Percentiles rank a stretch among this genome's conserved stretches.
These are phyloP conservation scores for Trissonchulus sp. DNA, from an alignment of 2,888 invertebrate species.

Conservation along the genomic window DNA sequence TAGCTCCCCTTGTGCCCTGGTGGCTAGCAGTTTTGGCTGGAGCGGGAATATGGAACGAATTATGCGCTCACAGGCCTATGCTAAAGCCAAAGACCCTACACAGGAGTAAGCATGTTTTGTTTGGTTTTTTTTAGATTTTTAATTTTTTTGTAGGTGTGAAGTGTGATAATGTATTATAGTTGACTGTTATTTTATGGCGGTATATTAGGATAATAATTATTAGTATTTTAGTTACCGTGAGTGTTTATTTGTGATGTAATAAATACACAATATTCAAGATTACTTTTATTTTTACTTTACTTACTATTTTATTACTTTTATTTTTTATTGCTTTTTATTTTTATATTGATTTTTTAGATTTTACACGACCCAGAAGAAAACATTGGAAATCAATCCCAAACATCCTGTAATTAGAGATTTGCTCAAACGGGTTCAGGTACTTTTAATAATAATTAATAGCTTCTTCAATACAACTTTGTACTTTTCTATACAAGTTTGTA, in stretches of 20 bases:
- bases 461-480: too few relatives aligned
- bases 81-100: constrained; percentile 85
- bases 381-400: constrained; percentile 90
- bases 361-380: constrained; percentile 85
- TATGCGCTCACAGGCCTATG: constrained; percentile 89
- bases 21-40: constrained; percentile 95
- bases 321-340: too few relatives aligned
- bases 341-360: constrained; percentile 25
- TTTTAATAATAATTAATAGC: background rate
- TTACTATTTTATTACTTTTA: too few relatives aligned
- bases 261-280: too few relatives aligned
- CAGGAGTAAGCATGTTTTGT: constrained; percentile 58
- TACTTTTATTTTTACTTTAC: too few relatives aligned
- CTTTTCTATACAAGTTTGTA: too few relatives aligned
- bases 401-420: constrained; percentile 92
- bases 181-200: too few relatives aligned
- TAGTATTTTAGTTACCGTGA: too few relatives aligned
- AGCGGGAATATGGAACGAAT: constrained; percentile 98
- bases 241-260: too few relatives aligned
- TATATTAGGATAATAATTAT: too few relatives aligned
- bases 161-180: too few relatives aligned
- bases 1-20: constrained; percentile 88
- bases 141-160: too few relatives aligned
- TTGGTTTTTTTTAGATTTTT: constrained; percentile 4
- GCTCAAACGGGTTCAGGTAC: constrained; percentile 67